A percentile compares a stretch with the other conserved stretches of the same genome.
Conservation (phyloP, 2,888 invertebrate species). For the Agonum fuliginosum region DNA sequence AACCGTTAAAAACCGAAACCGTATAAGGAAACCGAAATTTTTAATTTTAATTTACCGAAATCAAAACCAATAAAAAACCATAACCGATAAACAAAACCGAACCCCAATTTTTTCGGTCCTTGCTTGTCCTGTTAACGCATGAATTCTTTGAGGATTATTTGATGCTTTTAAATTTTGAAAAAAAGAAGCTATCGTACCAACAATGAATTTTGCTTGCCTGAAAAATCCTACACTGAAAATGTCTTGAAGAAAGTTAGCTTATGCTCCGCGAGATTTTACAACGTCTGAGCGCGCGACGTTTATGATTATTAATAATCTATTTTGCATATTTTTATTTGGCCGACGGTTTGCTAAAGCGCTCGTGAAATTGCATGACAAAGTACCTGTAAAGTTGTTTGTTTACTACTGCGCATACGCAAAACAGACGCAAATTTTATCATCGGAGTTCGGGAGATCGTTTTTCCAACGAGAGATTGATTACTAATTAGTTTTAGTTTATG, state of each 20-base stretch:
- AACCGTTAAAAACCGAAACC: too few species aligned
- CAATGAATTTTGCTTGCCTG: too few species aligned
- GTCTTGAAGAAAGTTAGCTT: neutral
- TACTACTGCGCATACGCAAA: slow-evolving; percentile 1
- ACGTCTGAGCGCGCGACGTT: slow-evolving; percentile 38
- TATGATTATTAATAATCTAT: slow-evolving; percentile 50
- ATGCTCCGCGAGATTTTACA: slow-evolving; percentile 30
- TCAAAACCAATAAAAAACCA: too few species aligned
- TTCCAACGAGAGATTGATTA: slow-evolving; percentile 29
- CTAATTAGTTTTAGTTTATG: slow-evolving; percentile 35
- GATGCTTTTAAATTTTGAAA: too few species aligned
- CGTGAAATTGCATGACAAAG: slow-evolving; percentile 45
- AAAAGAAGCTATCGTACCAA: too few species aligned
- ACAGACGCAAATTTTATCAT: neutral
- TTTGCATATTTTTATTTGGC: slow-evolving; percentile 46
- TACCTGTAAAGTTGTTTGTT: slow-evolving; percentile 41
- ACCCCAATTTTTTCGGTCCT: too few species aligned
- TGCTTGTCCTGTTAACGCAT: too few species aligned
- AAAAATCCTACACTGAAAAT: neutral
- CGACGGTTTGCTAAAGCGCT: slow-evolving; percentile 41
- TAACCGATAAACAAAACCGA: too few species aligned
- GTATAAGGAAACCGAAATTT: too few species aligned
- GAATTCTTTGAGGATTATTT: too few species aligned
- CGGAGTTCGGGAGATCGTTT: neutral
- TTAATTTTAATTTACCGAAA: too few species aligned